Evolutionary conservation across 2,113 vertebrate genomes (phyloP).

Genomic region (Platycercus adscitus): DNA sequence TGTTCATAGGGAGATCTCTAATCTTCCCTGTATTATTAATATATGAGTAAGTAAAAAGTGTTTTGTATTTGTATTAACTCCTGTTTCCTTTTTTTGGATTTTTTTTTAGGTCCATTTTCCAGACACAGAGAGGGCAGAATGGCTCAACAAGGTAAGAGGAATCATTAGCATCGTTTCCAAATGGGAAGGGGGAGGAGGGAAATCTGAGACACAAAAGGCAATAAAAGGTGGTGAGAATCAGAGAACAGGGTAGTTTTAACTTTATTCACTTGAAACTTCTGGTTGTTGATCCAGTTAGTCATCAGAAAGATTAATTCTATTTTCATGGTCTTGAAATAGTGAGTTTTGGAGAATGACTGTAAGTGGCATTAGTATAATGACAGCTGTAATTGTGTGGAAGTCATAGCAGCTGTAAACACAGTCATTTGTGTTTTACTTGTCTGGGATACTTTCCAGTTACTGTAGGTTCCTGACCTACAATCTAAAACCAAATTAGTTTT

Average conservation of each 20-base stretch:
- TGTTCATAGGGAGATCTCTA: neutral
- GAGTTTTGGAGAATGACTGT: neutral
- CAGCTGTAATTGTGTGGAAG: neutral
- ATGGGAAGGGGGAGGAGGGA: neutral
- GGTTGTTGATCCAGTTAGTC: neutral
- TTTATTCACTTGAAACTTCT: neutral
- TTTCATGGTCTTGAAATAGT: neutral
- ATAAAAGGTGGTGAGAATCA: neutral
- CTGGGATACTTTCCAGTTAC: constrained; percentile 38
- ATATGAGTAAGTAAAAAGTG: neutral
- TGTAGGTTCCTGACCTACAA: neutral
- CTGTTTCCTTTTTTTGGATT: neutral
- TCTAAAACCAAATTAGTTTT: constrained; percentile 26
- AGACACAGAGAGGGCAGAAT: constrained; percentile 95
- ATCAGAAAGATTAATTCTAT: neutral
- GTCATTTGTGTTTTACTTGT: neutral
- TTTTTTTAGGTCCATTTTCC: constrained; percentile 91
- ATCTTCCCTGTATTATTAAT: neutral
- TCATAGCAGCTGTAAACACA: constrained; percentile 6
- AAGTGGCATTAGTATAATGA: constrained; percentile 6
- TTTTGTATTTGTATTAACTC: neutral
- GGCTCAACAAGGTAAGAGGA: constrained; percentile 94
- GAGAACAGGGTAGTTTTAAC: neutral
- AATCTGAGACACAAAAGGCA: neutral
- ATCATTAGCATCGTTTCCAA: neutral